phyloP scores from a whole-genome alignment of 2,797 vertebrate species.

The Rhinatrema bivittatum region DNA sequence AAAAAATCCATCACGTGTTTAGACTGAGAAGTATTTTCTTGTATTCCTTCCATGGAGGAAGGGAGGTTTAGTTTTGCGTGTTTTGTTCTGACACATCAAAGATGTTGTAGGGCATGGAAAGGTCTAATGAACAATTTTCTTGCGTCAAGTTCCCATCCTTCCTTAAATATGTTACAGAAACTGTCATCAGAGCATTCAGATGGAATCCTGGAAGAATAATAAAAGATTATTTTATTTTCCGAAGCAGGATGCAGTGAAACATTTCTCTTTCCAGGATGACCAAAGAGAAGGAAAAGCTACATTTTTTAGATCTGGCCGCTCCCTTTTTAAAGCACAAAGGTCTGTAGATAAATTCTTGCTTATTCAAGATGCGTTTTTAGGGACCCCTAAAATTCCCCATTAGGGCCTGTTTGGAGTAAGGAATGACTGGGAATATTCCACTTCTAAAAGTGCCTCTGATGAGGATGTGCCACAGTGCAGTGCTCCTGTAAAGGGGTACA shows the following conservation, averaged over 20 bases:
- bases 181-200: conserved; percentile 14
- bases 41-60: conserved; percentile 26
- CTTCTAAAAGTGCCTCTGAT: too few relatives aligned
- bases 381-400: too few relatives aligned
- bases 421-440: too few relatives aligned
- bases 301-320: background rate
- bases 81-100: too few relatives aligned
- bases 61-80: conserved; percentile 29
- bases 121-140: conserved; percentile 31
- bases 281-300: conserved; percentile 2
- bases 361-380: too few relatives aligned
- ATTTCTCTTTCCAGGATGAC: too few relatives aligned
- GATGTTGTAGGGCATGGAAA: conserved; percentile 17
- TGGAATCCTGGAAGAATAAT: conserved; percentile 14
- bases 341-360: conserved; percentile 1
- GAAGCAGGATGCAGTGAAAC: conserved; percentile 30
- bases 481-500: too few relatives aligned
- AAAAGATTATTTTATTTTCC: conserved; percentile 15
- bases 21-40: conserved; percentile 12
- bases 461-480: too few relatives aligned
- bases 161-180: conserved; percentile 11
- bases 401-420: too few relatives aligned
- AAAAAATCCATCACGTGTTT: conserved; percentile 3
- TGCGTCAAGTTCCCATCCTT: conserved; percentile 39
- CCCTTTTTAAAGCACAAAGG: background rate